Conservation (phyloP, 2,797 vertebrate genomes). For the Melopsittacus undulatus region DNA sequence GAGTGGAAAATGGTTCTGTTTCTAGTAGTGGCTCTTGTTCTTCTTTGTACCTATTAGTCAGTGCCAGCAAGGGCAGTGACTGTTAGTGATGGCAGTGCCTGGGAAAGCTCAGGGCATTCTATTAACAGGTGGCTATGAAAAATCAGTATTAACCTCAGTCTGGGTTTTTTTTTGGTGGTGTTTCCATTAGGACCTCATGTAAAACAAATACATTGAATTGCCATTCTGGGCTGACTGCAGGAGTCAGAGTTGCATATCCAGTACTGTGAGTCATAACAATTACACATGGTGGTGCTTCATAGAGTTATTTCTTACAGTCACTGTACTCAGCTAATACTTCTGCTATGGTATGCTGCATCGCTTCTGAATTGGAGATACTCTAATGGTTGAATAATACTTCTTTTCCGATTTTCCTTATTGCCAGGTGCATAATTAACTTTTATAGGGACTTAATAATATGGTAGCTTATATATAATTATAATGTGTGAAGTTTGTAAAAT, state of each 20-base stretch:
- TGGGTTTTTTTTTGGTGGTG: not conserved
- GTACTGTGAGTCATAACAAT: not conserved
- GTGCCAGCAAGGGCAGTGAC: not conserved
- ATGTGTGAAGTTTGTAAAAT: not conserved
- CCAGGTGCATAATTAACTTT: not conserved
- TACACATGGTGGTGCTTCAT: not conserved
- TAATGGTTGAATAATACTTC: not conserved
- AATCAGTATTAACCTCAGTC: not conserved
- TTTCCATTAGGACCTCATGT: not conserved
- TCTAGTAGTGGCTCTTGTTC: not conserved
- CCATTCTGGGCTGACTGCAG: not conserved
- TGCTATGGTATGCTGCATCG: not conserved
- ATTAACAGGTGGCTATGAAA: not conserved
- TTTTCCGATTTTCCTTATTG: not conserved
- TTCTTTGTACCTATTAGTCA: not conserved
- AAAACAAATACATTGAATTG: not conserved
- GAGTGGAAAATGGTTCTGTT: not conserved
- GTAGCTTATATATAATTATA: not conserved
- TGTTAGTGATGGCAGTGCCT: not conserved
- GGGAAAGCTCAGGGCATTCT: not conserved
- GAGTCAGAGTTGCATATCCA: not conserved
- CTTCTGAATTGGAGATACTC: not conserved
- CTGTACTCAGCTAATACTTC: not conserved
- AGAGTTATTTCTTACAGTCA: not conserved
- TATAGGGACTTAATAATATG: not conserved